phyloP scores from a whole-genome alignment of 2,888 invertebrate species.

The Ophion ventricosus region DNA sequence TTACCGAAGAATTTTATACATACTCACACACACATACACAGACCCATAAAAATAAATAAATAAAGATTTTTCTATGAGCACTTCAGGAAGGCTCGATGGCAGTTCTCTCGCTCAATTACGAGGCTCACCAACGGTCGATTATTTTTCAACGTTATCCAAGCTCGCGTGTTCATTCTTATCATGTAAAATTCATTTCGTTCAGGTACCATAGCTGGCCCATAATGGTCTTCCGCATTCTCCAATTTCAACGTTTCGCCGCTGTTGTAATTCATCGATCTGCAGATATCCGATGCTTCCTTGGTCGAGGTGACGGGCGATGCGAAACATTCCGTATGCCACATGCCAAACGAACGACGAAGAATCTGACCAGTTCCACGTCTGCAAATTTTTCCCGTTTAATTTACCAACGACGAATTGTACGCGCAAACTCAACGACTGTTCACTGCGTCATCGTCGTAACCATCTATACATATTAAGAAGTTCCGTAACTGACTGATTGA shows the following conservation, averaged over 20 bases:
- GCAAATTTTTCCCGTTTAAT: slow-evolving; percentile 66
- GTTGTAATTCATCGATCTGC: slow-evolving; percentile 86
- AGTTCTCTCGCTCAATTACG: slow-evolving; percentile 66
- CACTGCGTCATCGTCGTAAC: not conserved
- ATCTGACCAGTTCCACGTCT: slow-evolving; percentile 88
- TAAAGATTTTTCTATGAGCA: slow-evolving; percentile 45
- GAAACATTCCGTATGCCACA: slow-evolving; percentile 90
- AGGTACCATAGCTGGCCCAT: slow-evolving; percentile 65
- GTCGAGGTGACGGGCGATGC: slow-evolving; percentile 72
- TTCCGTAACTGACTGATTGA: too few relatives aligned
- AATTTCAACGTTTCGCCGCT: slow-evolving; percentile 82
- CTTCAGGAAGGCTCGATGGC: slow-evolving; percentile 74
- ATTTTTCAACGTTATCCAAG: slow-evolving; percentile 72
- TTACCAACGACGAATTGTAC: not conserved
- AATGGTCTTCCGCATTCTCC: slow-evolving; percentile 37
- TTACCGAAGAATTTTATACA: not conserved
- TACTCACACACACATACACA: not conserved
- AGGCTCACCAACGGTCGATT: slow-evolving; percentile 72
- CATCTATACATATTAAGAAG: too few relatives aligned
- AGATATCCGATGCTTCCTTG: slow-evolving; percentile 85
- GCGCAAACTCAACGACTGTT: not conserved
- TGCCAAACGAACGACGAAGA: slow-evolving; percentile 87
- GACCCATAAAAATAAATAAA: slow-evolving; percentile 6
- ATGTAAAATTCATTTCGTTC: slow-evolving; percentile 73
- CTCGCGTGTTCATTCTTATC: slow-evolving; percentile 71